Conservation (phyloP, 2,888 invertebrate genomes). For the Ophonus ardosiacus region DNA sequence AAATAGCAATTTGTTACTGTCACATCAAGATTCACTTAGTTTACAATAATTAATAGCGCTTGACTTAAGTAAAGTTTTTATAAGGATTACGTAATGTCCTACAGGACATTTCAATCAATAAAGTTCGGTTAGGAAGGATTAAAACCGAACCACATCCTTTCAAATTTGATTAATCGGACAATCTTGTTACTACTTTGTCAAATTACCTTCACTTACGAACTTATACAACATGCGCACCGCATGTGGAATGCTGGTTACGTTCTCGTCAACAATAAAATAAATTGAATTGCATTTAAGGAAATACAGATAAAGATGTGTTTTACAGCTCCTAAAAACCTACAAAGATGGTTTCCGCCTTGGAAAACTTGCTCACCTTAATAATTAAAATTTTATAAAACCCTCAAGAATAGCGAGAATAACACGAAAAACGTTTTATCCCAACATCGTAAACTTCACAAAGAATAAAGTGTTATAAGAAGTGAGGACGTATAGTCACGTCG, state of each 20-base stretch:
- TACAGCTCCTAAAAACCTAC: background rate
- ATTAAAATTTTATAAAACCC: slow-evolving; percentile 45
- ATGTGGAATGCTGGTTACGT: background rate
- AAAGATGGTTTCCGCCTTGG: slow-evolving; percentile 6
- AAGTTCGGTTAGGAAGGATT: slow-evolving; percentile 2
- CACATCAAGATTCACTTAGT: slow-evolving; percentile 19
- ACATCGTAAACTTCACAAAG: slow-evolving; percentile 8
- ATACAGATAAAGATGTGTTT: background rate
- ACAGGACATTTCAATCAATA: slow-evolving; percentile 19
- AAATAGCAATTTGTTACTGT: slow-evolving; percentile 16
- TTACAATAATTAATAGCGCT: slow-evolving; percentile 15
- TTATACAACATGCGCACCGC: background rate
- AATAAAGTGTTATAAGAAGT: background rate
- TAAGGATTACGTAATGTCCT: slow-evolving; percentile 6
- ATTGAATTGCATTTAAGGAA: background rate
- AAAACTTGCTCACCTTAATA: background rate
- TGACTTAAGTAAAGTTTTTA: slow-evolving; percentile 17
- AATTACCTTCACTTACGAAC: background rate
- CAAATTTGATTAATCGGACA: slow-evolving; percentile 39
- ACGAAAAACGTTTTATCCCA: slow-evolving; percentile 50
- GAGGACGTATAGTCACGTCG: slow-evolving; percentile 27
- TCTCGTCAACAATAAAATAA: background rate
- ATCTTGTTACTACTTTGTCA: slow-evolving; percentile 15
- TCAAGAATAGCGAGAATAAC: slow-evolving; percentile 27
- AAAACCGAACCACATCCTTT: slow-evolving; percentile 28